Conservation (phyloP, 1,140 invertebrate genomes). For the Drosophila busckii region DNA sequence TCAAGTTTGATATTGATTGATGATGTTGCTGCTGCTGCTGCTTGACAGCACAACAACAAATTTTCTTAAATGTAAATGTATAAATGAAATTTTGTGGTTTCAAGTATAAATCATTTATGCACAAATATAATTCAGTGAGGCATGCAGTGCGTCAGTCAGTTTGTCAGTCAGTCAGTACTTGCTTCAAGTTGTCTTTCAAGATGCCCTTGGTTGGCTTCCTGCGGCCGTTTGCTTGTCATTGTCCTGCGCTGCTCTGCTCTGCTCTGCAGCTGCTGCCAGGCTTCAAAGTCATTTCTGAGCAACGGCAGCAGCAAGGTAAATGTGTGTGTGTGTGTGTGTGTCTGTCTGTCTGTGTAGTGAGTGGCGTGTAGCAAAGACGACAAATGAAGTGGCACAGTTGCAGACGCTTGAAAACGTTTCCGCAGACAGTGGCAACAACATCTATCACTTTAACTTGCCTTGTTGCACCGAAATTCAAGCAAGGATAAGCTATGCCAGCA, state of each 20-base stretch:
- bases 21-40: no score
- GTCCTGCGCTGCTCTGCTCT: no score
- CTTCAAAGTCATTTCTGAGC: no score
- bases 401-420: conserved; percentile 35
- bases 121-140: neutral
- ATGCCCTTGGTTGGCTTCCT: no score
- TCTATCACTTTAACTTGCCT: conserved; percentile 2
- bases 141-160: neutral
- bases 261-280: no score
- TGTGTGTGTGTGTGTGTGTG: neutral
- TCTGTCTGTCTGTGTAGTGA: neutral
- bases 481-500: neutral
- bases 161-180: neutral
- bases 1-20: no score
- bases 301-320: no score
- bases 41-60: no score
- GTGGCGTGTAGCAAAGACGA: conserved; percentile 1
- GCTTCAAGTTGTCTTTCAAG: no score
- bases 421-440: conserved; percentile 4
- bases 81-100: conserved; percentile 2
- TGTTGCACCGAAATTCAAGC: neutral
- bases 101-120: conserved; percentile 1
- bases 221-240: no score
- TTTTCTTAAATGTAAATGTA: neutral
- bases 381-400: conserved; percentile 52